Percentiles rank a stretch among this genome's conserved stretches.
Conservation (phyloP, 2,888 invertebrate species). For the Tetragonisca angustula region DNA sequence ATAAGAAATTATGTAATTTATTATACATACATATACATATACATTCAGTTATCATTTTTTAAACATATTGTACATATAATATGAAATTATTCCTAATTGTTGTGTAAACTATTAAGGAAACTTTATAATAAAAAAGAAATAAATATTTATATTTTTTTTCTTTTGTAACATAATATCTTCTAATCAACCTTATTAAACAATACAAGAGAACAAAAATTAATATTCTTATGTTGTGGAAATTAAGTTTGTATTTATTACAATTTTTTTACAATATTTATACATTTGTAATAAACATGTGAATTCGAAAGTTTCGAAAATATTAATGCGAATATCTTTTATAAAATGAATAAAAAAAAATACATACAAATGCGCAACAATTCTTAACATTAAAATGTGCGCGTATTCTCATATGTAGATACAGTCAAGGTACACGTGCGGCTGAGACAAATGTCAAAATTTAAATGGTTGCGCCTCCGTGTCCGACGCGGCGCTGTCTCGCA, state of each 20-base stretch:
- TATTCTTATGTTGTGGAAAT: not conserved
- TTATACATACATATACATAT: not conserved
- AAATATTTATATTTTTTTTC: constrained; percentile 3
- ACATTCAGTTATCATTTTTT: constrained; percentile 22
- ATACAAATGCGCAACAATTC: constrained; percentile 5
- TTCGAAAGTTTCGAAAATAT: not conserved
- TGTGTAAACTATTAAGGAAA: constrained; percentile 32
- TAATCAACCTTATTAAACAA: not conserved
- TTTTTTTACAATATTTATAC: not conserved
- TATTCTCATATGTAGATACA: constrained; percentile 25
- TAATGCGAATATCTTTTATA: not conserved
- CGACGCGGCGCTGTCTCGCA: constrained; percentile 69
- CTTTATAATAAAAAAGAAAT: constrained; percentile 40
- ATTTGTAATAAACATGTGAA: not conserved
- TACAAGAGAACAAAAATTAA: not conserved
- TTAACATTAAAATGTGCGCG: constrained; percentile 31
- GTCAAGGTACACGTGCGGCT: constrained; percentile 51
- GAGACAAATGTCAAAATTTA: constrained; percentile 77
- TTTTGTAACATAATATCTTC: constrained; percentile 1
- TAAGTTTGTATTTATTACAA: not conserved
- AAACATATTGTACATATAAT: constrained; percentile 6
- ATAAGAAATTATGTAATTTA: constrained; percentile 22
- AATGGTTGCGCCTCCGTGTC: constrained; percentile 76
- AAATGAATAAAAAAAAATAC: not conserved
- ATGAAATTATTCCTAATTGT: not conserved